phyloP scores from a whole-genome alignment of 2,888 invertebrate genomes.

The Drosophila maculinotata region DNA sequence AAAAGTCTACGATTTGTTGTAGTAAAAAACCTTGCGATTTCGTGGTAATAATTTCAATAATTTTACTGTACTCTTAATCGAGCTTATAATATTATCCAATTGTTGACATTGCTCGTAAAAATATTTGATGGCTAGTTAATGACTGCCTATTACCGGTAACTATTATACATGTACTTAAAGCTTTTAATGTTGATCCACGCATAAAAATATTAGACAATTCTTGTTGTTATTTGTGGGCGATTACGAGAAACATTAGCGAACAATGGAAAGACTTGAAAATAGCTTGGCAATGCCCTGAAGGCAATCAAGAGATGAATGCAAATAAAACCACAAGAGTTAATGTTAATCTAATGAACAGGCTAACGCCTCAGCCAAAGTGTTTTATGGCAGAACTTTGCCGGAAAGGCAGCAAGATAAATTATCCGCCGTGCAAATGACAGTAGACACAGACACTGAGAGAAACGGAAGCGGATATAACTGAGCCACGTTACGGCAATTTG shows the following conservation, averaged over 20 bases:
- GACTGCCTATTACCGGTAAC: conserved; percentile 10
- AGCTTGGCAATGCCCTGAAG: conserved; percentile 31
- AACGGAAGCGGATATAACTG: conserved; percentile 76
- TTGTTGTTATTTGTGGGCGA: conserved; percentile 2
- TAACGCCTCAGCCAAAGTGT: conserved; percentile 4
- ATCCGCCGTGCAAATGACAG: conserved; percentile 43
- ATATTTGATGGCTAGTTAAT: conserved; percentile 14
- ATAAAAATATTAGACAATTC: conserved; percentile 1
- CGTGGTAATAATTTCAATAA: neutral
- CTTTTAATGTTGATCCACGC: conserved; percentile 9
- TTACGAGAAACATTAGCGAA: neutral
- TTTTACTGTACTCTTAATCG: neutral
- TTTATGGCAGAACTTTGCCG: conserved; percentile 6
- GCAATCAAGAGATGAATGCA: conserved; percentile 37
- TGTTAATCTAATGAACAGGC: conserved; percentile 23
- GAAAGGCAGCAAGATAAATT: conserved; percentile 48
- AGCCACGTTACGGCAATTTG: conserved; percentile 72
- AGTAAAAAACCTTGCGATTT: conserved; percentile 1
- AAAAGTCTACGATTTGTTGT: neutral
- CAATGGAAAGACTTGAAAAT: conserved; percentile 13
- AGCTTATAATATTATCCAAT: neutral
- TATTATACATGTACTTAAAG: conserved; percentile 3
- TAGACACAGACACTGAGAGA: conserved; percentile 13
- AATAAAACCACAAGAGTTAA: conserved; percentile 54
- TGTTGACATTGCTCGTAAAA: conserved; percentile 9